Conservation (phyloP, 1,140 invertebrate species). For the Trichonephila clavata region DNA sequence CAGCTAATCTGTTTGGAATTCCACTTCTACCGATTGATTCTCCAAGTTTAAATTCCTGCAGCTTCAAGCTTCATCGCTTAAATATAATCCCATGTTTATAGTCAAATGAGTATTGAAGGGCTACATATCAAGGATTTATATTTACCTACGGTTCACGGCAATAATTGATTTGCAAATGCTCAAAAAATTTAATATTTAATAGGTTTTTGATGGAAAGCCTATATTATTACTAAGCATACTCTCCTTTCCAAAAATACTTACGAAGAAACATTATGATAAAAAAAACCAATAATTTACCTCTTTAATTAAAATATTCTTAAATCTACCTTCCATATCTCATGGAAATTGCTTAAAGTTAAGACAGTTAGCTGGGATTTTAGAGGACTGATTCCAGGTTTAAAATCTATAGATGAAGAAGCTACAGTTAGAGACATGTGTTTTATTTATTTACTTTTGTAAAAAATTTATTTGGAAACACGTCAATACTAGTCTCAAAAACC, state of each 20-base stretch:
- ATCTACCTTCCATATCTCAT: background rate
- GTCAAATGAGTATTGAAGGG: background rate
- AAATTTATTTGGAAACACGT: too few species aligned
- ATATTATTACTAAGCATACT: background rate
- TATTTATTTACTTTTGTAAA: background rate
- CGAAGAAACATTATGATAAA: background rate
- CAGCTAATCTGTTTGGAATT: background rate
- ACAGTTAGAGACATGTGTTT: background rate
- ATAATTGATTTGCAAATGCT: background rate
- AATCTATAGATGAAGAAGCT: background rate
- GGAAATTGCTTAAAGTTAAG: background rate
- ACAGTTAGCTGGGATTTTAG: background rate
- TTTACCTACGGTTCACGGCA: background rate
- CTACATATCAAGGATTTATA: background rate
- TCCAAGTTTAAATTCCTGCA: background rate
- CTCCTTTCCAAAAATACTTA: too few species aligned
- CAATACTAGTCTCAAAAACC: background rate
- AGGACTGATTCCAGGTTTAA: background rate
- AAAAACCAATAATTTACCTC: background rate
- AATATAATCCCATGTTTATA: background rate
- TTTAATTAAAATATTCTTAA: background rate
- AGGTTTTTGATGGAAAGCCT: background rate
- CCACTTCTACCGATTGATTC: background rate
- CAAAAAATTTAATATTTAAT: background rate
- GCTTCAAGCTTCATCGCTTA: background rate